Evolutionary conservation across 35 echinoderm and acorn worm genomes (phyloP), one percentile per base, ranked within the genome.

Genomic region (Hemicentrotus pulcherrimus): DNA sequence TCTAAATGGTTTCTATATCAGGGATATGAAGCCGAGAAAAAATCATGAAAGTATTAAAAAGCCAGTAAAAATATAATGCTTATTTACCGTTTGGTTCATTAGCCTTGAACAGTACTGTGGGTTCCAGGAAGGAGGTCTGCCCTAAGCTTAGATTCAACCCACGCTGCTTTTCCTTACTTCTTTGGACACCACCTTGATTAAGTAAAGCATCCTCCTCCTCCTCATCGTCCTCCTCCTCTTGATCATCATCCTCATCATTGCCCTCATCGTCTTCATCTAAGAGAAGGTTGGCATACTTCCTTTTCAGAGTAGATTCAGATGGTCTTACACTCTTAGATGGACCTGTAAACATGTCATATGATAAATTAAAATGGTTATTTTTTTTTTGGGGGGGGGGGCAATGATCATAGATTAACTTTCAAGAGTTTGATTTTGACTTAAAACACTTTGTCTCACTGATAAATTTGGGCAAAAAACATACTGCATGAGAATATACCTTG

Each of bases 261-360:
- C 24, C 4, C 8, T 41, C 88, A 47, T 90, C 88, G 2, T 47
- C 88, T 11, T 90, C 31, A 90, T 41, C 88, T 41, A 30, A 90
- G 32, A 90, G 46, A 4, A 90, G 88, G 31, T 90, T 22, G 88
- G 46, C 32, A 47, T 90, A 90, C 46, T 90, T 90, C 32, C 32
- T 90, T 30, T 90, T 90, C 88, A 90, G n/a, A 2, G 88, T 45
- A 6, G 88, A 90, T 47, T 90, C 88, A 5, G 88, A 90, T 31
- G 88, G 32, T 41, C 88, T 90, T 24, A 90, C 7, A 33, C 32
- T 41, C 46, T 90, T 90, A 47, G 88, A 90, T 19, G 88, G 88
- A 41, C 88, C 88, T 90, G n/a, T 15, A 31, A 19, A 78, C 4
- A 24, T 4, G 24, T 78, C 19, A 78, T 28, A 78, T 78, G 61